Conservation (phyloP, 2,113 vertebrate species). For the Podarcis cretensis region DNA sequence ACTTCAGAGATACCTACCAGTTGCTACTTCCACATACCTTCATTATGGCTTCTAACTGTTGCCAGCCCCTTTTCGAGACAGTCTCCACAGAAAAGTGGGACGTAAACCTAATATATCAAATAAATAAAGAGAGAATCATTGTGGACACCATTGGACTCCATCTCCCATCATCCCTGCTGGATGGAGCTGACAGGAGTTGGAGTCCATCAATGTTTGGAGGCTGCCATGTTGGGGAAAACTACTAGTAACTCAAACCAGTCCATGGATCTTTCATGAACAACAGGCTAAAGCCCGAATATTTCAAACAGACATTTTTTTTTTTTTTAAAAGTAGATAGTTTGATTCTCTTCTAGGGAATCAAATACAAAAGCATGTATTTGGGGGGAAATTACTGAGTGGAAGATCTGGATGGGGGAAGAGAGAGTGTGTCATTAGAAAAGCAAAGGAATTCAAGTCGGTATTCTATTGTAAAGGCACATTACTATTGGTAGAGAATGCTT, state of each 20-base stretch:
- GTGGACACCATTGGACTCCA: too few relatives aligned
- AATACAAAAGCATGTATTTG: slow-evolving; percentile 59
- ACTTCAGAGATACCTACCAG: too few relatives aligned
- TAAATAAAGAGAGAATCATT: too few relatives aligned
- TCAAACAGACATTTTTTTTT: slow-evolving; percentile 37
- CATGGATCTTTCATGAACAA: slow-evolving; percentile 43
- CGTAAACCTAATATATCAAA: too few relatives aligned
- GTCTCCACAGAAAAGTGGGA: too few relatives aligned
- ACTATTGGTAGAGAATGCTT: slow-evolving; percentile 54
- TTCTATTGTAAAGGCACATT: slow-evolving; percentile 66
- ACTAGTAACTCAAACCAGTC: slow-evolving; percentile 7
- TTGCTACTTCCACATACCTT: too few relatives aligned
- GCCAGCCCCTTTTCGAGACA: too few relatives aligned
- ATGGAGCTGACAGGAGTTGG: too few relatives aligned
- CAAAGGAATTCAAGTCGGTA: slow-evolving; percentile 46
- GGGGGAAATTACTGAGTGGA: slow-evolving; percentile 54
- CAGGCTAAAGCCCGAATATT: slow-evolving; percentile 52
- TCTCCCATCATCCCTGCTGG: too few relatives aligned
- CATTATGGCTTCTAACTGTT: too few relatives aligned
- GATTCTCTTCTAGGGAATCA: slow-evolving; percentile 53
- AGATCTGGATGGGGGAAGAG: slow-evolving; percentile 51
- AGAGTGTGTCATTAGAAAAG: slow-evolving; percentile 57
- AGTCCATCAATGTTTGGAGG: too few relatives aligned
- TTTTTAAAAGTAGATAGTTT: slow-evolving; percentile 25
- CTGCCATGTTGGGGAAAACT: neutral